Conservation (phyloP, 2,888 invertebrate species). For the Sinohyriopsis cumingii region DNA sequence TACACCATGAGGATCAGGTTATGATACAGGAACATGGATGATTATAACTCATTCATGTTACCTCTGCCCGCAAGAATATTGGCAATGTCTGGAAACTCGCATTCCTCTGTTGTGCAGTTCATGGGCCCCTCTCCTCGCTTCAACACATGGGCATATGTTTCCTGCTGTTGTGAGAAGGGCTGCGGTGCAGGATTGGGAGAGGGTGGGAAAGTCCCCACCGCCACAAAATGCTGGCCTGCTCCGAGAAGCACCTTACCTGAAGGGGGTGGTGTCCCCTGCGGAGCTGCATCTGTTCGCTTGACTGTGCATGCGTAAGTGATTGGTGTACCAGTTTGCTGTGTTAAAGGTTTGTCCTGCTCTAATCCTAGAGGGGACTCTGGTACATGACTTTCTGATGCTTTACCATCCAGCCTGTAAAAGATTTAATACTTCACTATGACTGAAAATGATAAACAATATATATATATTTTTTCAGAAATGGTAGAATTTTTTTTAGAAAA, state of each 20-base stretch:
- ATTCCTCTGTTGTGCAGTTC: slow-evolving; percentile 38
- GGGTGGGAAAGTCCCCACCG: slow-evolving; percentile 14
- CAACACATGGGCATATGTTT: slow-evolving; percentile 62
- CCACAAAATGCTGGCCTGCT: slow-evolving; percentile 20
- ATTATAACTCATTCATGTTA: slow-evolving; percentile 17
- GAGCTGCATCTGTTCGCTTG: slow-evolving; percentile 32
- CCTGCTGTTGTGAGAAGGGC: slow-evolving; percentile 28
- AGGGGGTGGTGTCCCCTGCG: slow-evolving; percentile 35
- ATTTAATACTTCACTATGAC: neutral
- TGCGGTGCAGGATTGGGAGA: slow-evolving; percentile 9
- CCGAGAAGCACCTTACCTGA: slow-evolving; percentile 57
- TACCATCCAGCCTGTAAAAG: slow-evolving; percentile 58
- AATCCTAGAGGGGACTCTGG: slow-evolving; percentile 37
- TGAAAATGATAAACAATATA: neutral
- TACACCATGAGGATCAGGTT: too few species aligned
- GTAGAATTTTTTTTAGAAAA: too few species aligned
- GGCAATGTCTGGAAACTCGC: slow-evolving; percentile 40
- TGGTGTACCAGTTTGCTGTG: slow-evolving; percentile 41
- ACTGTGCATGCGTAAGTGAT: slow-evolving; percentile 57
- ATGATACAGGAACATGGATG: too few species aligned
- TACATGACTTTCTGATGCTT: slow-evolving; percentile 34
- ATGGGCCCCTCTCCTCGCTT: slow-evolving; percentile 58
- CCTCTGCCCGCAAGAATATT: slow-evolving; percentile 56
- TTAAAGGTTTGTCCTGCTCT: slow-evolving; percentile 52
- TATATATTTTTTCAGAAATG: too few species aligned